Evolutionary conservation across 2,888 invertebrate species (phyloP), one percentile per base, ranked within the genome.

Genomic region (Prosapia bicincta): DNA sequence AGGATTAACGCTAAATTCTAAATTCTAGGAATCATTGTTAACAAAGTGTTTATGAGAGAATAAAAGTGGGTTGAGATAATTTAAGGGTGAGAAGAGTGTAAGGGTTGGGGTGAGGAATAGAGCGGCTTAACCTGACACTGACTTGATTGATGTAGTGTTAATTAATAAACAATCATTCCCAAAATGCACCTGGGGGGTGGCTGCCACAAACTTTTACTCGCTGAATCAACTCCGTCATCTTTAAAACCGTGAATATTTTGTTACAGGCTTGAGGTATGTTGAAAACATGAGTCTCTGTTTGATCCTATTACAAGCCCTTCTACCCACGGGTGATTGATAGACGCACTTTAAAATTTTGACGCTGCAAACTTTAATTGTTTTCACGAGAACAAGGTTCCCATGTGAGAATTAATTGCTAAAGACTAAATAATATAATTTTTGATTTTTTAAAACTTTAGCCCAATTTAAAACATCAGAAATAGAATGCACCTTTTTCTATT

Each of bases 91-190:
- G 20, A 20, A 54, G 54, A 20, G 54, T 54, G 7, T 9, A 10
- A 38, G 38, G n/a, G 28, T 28, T 6, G 3, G 54, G 54, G 54
- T 20, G 54, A 54, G 54, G 20, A 6, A 5, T 38, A 20, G 54
- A 2, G 54, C 3, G 54, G 54, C 54, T 54, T 54, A 54, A 54
- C 54, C 7, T 54, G 54, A 54, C 54, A 54, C 54, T 75, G 54
- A 71, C 76, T 76, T 78, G 78, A 78, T 78, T 78, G 78, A 78
- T 78, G 78, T 77, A 76, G 77, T 76, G 78, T 78, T 78, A 78
- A 78, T 78, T 78, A 78, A 76, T 78, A 76, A 74, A 78, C 78
- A 73, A 78, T 78, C 77, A 78, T 73, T 74, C 26, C 69, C 69
- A 74, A 74, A 74, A 74, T 69, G 30, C 23, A 65, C 69, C 54